Evolutionary conservation across 2,113 vertebrate species (phyloP), one percentile per base, ranked within the genome.

Genomic region (Pitta sordida): DNA sequence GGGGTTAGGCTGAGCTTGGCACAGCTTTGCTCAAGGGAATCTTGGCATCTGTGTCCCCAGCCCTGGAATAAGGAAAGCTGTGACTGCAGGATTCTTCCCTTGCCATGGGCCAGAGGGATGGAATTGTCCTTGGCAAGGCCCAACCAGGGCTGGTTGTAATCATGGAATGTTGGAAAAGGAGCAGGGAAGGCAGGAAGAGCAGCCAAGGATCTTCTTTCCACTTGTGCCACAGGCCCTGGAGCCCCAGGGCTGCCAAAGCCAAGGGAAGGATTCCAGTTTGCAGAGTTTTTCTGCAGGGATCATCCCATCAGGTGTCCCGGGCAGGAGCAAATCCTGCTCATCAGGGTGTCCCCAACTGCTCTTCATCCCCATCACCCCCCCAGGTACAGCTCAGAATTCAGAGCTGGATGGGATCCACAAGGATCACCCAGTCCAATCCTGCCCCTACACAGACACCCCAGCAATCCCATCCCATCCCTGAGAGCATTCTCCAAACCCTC

Each of bases 391-490:
- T 69, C 60, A 20, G 55, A 11, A n/a, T 37, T 21, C 0, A 1
- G 59, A n/a, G 29, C 34, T 39, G 41, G 34, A 34, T 43, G 19
- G 30, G 36, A 60, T 18, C 41, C 52, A 30, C 26, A 22, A 26
- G 58, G 41, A 46, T 55, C 49, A 15, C 2, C 1, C 29, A 39
- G 44, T 55, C 58, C 14, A 63, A 1, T 7, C 11, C 81, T 2
- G 24, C 0, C 7, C 11, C 29, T 83, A 59, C 29, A 14, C 69
- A 56, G 49, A 18, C 1, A 19, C 29, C 5, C 49, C 51, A n/a
- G 0, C 36, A 39, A 3, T 0, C 22, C 32, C 68, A 48, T 1
- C 32, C 68, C 49, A 34, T 16, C 20, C 46, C 32, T 4, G 1
- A n/a, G n/a, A n/a, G n/a, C n/a, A n/a, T 5, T 58, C 8, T 1